These are phyloP conservation scores for Sebastes steindachneri DNA, from an alignment of 2,797 vertebrate genomes.

Conservation along the genomic window DNA sequence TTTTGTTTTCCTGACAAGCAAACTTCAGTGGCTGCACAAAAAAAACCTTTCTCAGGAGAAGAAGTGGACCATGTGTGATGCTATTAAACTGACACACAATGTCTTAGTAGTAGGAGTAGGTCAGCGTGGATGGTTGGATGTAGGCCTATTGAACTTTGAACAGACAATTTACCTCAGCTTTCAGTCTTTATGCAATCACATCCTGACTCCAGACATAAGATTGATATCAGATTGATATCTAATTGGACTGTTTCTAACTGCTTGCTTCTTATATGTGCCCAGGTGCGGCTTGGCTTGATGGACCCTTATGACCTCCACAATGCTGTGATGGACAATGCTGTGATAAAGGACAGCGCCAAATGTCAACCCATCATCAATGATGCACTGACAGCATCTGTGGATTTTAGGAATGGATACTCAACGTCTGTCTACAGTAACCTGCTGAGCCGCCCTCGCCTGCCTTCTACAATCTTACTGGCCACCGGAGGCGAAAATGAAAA, in stretches of 20 bases:
- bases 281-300: conserved; percentile 60
- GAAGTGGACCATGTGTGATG: neutral
- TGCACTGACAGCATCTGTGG: conserved; percentile 72
- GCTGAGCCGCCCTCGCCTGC: conserved; percentile 82
- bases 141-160: too few relatives aligned
- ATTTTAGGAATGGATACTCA: conserved; percentile 61
- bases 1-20: too few relatives aligned
- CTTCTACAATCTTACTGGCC: conserved; percentile 82
- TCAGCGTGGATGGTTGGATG: too few relatives aligned
- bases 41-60: too few relatives aligned
- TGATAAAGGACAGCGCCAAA: conserved; percentile 18
- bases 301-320: conserved; percentile 22
- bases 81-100: neutral
- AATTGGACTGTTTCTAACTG: neutral
- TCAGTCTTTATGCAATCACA: too few relatives aligned
- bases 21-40: too few relatives aligned
- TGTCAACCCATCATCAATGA: conserved; percentile 77
- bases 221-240: neutral
- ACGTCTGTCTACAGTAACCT: conserved; percentile 59
- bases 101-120: too few relatives aligned
- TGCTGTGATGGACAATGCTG: conserved; percentile 3
- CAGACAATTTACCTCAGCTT: too few relatives aligned
- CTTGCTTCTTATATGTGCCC: neutral
- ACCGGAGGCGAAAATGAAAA: conserved; percentile 82
- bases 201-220: neutral